Percentiles rank a stretch among this genome's conserved stretches.
phyloP scores from a whole-genome alignment of 2,113 vertebrate genomes.

The Gobio gobio region DNA sequence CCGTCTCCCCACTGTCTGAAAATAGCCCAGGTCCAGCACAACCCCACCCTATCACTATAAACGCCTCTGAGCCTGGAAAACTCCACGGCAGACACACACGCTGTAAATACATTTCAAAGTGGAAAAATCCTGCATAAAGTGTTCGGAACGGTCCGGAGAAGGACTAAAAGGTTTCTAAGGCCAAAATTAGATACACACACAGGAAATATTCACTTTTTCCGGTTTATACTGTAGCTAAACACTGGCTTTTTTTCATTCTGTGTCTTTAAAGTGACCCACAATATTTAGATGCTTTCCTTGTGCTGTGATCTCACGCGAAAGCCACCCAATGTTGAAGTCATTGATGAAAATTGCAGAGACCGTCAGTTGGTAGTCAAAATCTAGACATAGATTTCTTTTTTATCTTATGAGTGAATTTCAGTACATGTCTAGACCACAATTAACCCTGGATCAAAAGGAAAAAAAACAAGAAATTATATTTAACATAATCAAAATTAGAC shows the following conservation, averaged over 20 bases:
- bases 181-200: slow-evolving; percentile 29
- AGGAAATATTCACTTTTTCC: slow-evolving; percentile 32
- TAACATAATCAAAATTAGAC: not conserved
- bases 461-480: not conserved
- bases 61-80: slow-evolving; percentile 59
- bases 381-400: not conserved
- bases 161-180: slow-evolving; percentile 32
- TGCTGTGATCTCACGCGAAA: not conserved
- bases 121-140: slow-evolving; percentile 61
- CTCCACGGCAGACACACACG: slow-evolving; percentile 38
- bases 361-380: not conserved
- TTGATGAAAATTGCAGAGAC: slow-evolving; percentile 23
- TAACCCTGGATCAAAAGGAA: not conserved
- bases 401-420: not conserved
- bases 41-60: slow-evolving; percentile 58
- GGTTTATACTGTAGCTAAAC: slow-evolving; percentile 31
- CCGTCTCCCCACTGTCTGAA: slow-evolving; percentile 49
- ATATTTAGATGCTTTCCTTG: slow-evolving; percentile 22
- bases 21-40: slow-evolving; percentile 52
- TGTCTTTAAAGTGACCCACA: slow-evolving; percentile 20
- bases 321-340: slow-evolving; percentile 3
- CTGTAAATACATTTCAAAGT: slow-evolving; percentile 44
- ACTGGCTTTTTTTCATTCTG: not conserved
- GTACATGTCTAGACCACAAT: not conserved
- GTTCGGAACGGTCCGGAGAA: slow-evolving; percentile 20